phyloP scores from a whole-genome alignment of 1,140 invertebrate species.

The Theocolax elegans region DNA sequence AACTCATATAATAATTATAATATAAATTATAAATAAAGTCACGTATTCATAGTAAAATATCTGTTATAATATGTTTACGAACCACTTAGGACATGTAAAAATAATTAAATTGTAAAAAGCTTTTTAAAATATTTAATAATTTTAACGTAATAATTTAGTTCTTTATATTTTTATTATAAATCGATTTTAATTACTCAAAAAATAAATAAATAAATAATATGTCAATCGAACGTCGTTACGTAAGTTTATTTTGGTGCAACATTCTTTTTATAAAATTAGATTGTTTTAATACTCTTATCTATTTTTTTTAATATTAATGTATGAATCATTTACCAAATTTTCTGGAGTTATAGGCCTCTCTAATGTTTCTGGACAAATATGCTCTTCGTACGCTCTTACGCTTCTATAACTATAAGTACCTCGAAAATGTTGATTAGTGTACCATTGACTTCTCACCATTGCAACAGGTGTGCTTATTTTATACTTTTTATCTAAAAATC shows the following conservation, averaged over 20 bases:
- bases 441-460: constrained; percentile 73
- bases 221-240: too few relatives aligned
- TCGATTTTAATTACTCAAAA: too few relatives aligned
- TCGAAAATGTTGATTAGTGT: constrained; percentile 72
- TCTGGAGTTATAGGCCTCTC: constrained; percentile 43
- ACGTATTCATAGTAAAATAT: background rate
- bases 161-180: too few relatives aligned
- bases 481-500: constrained; percentile 60
- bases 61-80: too few relatives aligned
- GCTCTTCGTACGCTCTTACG: constrained; percentile 58
- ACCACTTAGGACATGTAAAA: too few relatives aligned
- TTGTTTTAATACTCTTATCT: background rate
- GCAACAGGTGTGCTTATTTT: constrained; percentile 65
- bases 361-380: constrained; percentile 36
- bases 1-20: too few relatives aligned
- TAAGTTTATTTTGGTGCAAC: too few relatives aligned
- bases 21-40: too few relatives aligned
- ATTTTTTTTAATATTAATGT: background rate
- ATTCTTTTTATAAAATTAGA: constrained; percentile 2
- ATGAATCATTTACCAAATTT: constrained; percentile 13
- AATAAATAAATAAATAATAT: too few relatives aligned
- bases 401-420: constrained; percentile 78
- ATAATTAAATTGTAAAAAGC: too few relatives aligned
- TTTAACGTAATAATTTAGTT: too few relatives aligned
- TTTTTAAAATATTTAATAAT: too few relatives aligned